phyloP scores from a whole-genome alignment of 2,888 invertebrate species.

The Polydrusus tereticollis region DNA sequence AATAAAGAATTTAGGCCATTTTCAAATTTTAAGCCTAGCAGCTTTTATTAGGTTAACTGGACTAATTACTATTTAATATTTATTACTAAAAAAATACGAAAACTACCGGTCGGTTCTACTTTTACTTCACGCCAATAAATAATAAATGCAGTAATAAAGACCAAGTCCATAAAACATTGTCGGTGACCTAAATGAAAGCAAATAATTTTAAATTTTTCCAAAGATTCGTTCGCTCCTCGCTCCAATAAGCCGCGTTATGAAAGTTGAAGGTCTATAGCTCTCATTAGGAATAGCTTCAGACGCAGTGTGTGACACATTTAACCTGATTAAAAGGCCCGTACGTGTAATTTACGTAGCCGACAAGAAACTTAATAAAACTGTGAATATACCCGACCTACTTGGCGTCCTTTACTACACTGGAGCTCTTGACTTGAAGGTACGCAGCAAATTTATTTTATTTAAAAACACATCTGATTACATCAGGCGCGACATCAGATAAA shows the following conservation, averaged over 20 bases:
- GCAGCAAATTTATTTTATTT: background rate
- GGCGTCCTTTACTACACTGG: background rate
- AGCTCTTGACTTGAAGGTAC: background rate
- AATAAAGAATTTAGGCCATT: too few relatives aligned
- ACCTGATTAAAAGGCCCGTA: background rate
- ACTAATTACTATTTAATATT: too few relatives aligned
- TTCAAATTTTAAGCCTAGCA: too few relatives aligned
- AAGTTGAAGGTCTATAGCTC: slow-evolving; percentile 11
- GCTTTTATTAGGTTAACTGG: too few relatives aligned
- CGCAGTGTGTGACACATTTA: background rate
- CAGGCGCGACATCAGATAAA: slow-evolving; percentile 4
- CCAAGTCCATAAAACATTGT: background rate
- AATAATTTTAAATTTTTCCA: slow-evolving; percentile 9
- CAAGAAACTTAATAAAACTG: slow-evolving; percentile 6
- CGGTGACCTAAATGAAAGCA: slow-evolving; percentile 1
- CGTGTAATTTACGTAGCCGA: slow-evolving; percentile 4
- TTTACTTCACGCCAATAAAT: background rate
- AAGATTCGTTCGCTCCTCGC: slow-evolving; percentile 3
- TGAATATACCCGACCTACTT: slow-evolving; percentile 12
- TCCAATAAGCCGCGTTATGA: background rate
- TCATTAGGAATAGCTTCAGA: background rate
- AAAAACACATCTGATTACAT: slow-evolving; percentile 2
- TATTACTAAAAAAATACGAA: background rate
- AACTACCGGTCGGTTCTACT: background rate
- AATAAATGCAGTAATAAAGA: background rate